phyloP scores from a whole-genome alignment of 2,797 vertebrate genomes.

The Hippopotamyrus pictus region DNA sequence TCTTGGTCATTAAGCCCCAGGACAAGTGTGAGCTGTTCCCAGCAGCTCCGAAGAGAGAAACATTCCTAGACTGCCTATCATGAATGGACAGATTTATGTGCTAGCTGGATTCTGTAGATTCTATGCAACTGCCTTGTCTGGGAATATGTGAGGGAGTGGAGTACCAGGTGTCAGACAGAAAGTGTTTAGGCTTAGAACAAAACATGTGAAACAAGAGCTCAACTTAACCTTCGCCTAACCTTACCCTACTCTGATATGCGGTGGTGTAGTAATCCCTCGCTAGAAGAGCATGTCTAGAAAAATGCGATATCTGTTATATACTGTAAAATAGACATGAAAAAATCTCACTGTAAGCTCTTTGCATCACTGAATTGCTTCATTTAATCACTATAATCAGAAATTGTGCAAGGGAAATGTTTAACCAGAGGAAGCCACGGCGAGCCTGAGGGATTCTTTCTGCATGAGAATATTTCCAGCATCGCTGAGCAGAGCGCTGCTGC shows the following conservation, averaged over 20 bases:
- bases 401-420: neutral
- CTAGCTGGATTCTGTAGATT: neutral
- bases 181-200: neutral
- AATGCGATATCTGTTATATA: neutral
- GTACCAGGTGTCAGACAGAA: neutral
- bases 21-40: neutral
- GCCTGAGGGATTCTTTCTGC: neutral
- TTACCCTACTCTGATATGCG: neutral
- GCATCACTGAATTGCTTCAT: neutral
- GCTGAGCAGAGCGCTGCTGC: neutral
- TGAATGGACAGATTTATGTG: neutral
- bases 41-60: neutral
- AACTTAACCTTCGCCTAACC: neutral
- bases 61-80: neutral
- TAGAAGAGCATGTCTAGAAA: neutral
- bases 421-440: neutral
- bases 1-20: neutral
- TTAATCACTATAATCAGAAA: neutral
- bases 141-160: neutral
- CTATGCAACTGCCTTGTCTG: neutral
- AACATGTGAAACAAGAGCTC: neutral
- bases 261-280: neutral
- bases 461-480: neutral
- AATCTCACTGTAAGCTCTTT: neutral
- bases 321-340: neutral